These are phyloP conservation scores for Fragum sueziense DNA, from an alignment of 2,888 invertebrate species.

Conservation along the genomic window DNA sequence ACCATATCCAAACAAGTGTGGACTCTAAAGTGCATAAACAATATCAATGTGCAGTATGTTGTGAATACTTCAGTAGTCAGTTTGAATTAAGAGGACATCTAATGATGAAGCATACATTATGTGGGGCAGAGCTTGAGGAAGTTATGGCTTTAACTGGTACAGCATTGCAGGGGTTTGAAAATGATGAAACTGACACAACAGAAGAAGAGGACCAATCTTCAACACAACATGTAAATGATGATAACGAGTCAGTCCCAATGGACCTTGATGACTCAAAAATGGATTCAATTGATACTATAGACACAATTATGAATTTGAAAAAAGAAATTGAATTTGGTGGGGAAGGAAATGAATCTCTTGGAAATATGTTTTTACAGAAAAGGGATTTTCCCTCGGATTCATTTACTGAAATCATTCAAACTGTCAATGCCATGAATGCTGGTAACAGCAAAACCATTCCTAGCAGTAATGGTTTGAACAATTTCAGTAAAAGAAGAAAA, in stretches of 20 bases:
- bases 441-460: no score
- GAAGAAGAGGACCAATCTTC: background rate
- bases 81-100: constrained; percentile 34
- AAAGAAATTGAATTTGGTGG: background rate
- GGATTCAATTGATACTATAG: background rate
- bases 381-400: background rate
- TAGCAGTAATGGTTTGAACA: no score
- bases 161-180: background rate
- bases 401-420: background rate
- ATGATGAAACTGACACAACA: background rate
- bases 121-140: constrained; percentile 32
- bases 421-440: background rate
- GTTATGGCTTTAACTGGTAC: constrained; percentile 37
- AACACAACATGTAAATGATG: no score
- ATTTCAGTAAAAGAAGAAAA: background rate
- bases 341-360: background rate
- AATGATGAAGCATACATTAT: constrained; percentile 29
- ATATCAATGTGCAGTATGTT: constrained; percentile 49
- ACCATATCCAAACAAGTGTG: no score
- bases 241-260: no score
- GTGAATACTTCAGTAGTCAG: constrained; percentile 28
- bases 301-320: background rate
- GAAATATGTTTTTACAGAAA: background rate
- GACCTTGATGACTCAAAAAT: no score
- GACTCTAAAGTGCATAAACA: constrained; percentile 25